Evolutionary conservation across 2,113 vertebrate species (phyloP), one percentile per base, ranked within the genome.

Genomic region (Zosterops pallidus): DNA sequence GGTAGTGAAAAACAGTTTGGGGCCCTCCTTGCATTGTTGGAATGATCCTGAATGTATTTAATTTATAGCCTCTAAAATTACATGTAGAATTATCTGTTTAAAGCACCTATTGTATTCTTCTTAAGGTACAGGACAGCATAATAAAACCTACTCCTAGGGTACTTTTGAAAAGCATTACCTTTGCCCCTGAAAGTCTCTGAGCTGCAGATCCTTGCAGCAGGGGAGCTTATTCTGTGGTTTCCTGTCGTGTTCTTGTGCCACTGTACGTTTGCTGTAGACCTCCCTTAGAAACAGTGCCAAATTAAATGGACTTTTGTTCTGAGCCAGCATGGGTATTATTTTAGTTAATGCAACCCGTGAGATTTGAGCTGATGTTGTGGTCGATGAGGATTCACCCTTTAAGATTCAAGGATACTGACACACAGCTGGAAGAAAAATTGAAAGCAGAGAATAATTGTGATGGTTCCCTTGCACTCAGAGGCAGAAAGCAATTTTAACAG

Each of bases 331-430:
- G 7, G 19, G 8, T 64, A 4, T 41, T 87, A 35, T 46, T 90
- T 90, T 41, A 37, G 24, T 46, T 81, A 86, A 60, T 0, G 1
- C 4, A 60, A 20, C 1, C 14, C 0, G 0, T 47, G 64, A 74
- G 22, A n/a, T 13, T 28, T 62, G 59, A 41, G 11, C 25, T 39
- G 37, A 39, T 62, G 17, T 19, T 2, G 3, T 62, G 25, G 25
- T 28, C 17, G 39, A 9, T 62, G 59, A 41, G 19, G 9, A 68
- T 91, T 89, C 23, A 46, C 11, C 9, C 1, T 0, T 60, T 37
- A 57, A 28, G 9, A 52, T 83, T 76, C 18, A 46, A 28, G 12
- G 19, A 37, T 74, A 37, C 4, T 74, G 64, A 44, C 20, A 25
- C 21, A 29, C 6, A n/a, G 3, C 4, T 89, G 59, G 17, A 80